Evolutionary conservation across 1,140 invertebrate genomes (phyloP), one percentile per base, ranked within the genome.

Genomic region (Drosophila subpulchrella): DNA sequence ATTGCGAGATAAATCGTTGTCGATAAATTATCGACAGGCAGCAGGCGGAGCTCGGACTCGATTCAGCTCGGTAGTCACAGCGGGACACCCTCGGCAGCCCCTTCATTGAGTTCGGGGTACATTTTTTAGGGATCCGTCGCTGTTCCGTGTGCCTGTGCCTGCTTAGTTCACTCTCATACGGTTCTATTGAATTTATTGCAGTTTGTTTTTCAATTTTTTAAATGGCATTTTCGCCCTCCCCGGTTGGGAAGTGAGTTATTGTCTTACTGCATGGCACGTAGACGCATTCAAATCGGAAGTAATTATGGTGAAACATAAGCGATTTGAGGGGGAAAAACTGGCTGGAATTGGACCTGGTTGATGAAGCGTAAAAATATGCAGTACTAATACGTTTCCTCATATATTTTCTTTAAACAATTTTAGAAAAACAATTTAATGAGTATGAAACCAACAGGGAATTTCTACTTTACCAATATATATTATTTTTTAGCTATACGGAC

Each of bases 161-260:
- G 77, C 54, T 57, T 75, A 59, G 70, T 78, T 71, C 46, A 42
- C 39, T 77, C 62, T 63, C 56, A 70, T 78, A 59, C 41, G 34
- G 54, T 75, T 80, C 53, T 68, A 50, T 57, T 63, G 56, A 86
- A 86, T 86, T 86, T 86, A 86, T 86, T 88, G 75, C 82, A 86
- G 83, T 88, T 83, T 88, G 82, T 86, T 86, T 86, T 86, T 88
- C 79, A 86, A 72, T 86, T 79, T 88, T 86, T 82, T 82, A 82
- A 88, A 85, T 86, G 73, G 56, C 63, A 81, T 75, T 83, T 55
- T 41, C 30, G 55, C 75, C 46, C 58, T 58, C 15, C 59, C 42
- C 55, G 13, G 30, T 13, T 50, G 44, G 51, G 36, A 58, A 79
- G 61, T 84, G 82, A 84, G 56, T 85, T 81, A 85, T 86, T 55